Base-by-base conservation (phyloP, 2,888 invertebrate species). In the Coenonympha arcania region DNA sequence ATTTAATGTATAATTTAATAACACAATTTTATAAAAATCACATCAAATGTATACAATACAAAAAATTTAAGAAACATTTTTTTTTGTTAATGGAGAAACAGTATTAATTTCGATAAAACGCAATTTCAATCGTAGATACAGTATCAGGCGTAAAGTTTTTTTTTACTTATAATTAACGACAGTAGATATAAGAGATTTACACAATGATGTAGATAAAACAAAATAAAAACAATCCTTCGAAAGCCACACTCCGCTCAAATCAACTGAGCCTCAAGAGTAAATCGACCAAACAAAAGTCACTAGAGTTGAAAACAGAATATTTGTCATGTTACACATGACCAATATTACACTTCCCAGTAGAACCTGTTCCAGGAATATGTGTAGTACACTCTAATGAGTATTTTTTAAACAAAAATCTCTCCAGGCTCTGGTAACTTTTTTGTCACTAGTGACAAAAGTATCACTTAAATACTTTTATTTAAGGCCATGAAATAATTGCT, bases 51-150 rank as follows among this genome's bases (percentile, higher is more conserved):
- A n/a, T n/a, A n/a, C n/a, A 13, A 20, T 39, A 39, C 24, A 39
- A 15, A 4, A 3, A 4, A 24, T 39, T 13, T 13, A 5, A 18
- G n/a, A 4, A 36, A 36, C n/a, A n/a, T n/a, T n/a, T 36, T 11
- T 39, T 9, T 36, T n/a, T n/a, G 5, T 36, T 11, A 15, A n/a
- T 37, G 11, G 20, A 15, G 22, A 37, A 20, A 22, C 6, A 13
- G 11, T 15, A 13, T 37, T 13, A 4, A 8, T 13, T 37, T 37
- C 20, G 11, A 36, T 5, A 24, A 30, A 39, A 42, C 34, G 45
- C 53, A 55, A 55, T 39, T 13, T 22, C 55, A 51, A 57, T 48
- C 41, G 57, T 51, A 54, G 41, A 54, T 55, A 53, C 49, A 53
- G 22, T 28, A 47, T 34, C n/a, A 55, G 48, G 50, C 37, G 41